Evolutionary conservation across 2,797 vertebrate species (phyloP), one percentile per base, ranked within the genome.

Genomic region (Monodelphis domestica): DNA sequence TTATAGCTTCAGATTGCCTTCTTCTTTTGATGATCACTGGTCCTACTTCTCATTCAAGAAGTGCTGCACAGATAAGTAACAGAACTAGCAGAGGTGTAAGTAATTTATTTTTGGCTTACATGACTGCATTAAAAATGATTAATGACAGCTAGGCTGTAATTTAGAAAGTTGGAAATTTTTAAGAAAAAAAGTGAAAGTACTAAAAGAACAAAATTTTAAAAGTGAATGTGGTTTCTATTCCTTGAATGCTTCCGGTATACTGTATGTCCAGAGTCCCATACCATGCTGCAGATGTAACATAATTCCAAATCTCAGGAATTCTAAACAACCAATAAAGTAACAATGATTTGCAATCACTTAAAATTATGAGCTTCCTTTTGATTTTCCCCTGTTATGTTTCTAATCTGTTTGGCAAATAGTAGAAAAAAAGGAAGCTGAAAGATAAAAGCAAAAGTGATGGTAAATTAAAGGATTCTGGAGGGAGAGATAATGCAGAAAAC

Each of bases 81-180:
- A 50, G 70, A 84, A 84, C 38, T 84, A 84, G 70, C 70, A 84
- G 70, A 84, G 70, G 70, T 50, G 70, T 84, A 84, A 84, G 70
- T 84, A 28, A 84, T 84, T 84, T 84, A 84, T 84, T 84, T 84
- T 84, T 84, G 70, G 70, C 70, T 38, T 84, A 84, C 70, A 84
- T 84, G 70, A 84, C 70, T 84, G 38, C 70, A 84, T 84, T 84
- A 84, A 84, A 84, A 84, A 84, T 84, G 70, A 84, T 84, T 84
- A 84, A 84, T 84, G 70, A 84, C 70, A 84, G 70, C 70, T 84
- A 84, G 33, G 70, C 70, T 84, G 70, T 84, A 84, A 84, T 84
- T 84, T 84, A 26, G 24, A 84, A 84, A 84, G 70, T 84, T 84
- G 38, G 38, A 84, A 84, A 45, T 84, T 45, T 84, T 84, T 84